A percentile compares a stretch with the other conserved stretches of the same genome.
Conservation (phyloP, 2,113 vertebrate species). For the Clupea harengus region DNA sequence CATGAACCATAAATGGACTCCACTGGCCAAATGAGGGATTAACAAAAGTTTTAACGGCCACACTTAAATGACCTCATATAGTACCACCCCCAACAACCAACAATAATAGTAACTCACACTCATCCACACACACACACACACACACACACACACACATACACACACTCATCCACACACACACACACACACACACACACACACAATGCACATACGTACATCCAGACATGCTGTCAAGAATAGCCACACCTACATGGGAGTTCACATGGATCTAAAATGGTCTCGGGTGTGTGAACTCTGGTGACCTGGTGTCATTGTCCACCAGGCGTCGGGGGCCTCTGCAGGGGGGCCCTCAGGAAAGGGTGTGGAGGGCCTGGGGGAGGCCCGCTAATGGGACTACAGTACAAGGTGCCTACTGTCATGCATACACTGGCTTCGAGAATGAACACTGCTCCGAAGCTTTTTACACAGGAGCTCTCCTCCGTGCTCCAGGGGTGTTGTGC, state of each 20-base stretch:
- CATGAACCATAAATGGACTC: constrained; percentile 21
- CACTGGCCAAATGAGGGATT: neutral
- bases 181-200: neutral
- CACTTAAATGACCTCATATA: neutral
- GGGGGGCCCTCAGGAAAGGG: constrained; percentile 62
- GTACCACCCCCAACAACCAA: neutral
- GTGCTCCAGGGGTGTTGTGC: no score
- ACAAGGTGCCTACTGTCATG: no score
- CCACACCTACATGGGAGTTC: neutral
- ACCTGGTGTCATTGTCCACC: constrained; percentile 42
- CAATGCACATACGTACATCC: neutral
- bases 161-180: neutral
- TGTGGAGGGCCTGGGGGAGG: constrained; percentile 42
- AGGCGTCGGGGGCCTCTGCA: constrained; percentile 44
- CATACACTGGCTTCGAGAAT: neutral
- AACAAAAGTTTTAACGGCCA: neutral
- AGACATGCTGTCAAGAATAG: neutral
- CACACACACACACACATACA: neutral
- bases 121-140: neutral
- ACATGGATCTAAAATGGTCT: neutral
- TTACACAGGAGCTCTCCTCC: no score
- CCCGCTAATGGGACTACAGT: constrained; percentile 53
- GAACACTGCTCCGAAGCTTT: no score
- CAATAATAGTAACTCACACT: neutral
- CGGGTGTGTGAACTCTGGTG: constrained; percentile 17